Evolutionary conservation across 2,888 invertebrate species (phyloP).

Genomic region (Perizoma affinitatum): DNA sequence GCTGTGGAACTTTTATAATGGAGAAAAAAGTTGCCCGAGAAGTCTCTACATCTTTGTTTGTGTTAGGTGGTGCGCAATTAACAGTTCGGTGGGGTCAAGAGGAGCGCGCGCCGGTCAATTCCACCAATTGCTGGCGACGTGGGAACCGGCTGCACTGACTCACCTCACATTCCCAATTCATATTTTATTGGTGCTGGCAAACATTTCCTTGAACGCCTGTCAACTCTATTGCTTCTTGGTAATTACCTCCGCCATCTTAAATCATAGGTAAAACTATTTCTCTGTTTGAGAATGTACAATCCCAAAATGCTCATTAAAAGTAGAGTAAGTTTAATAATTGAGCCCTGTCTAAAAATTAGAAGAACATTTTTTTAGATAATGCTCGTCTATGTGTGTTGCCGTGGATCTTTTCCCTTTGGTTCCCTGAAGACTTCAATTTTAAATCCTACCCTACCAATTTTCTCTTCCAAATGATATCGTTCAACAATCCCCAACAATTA

Average conservation of each 20-base stretch:
- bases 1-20: too few species aligned
- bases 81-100: constrained; percentile 67
- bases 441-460: constrained; percentile 20
- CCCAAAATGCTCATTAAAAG: too few species aligned
- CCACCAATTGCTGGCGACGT: constrained; percentile 71
- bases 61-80: constrained; percentile 71
- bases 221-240: neutral
- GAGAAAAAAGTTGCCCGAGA: too few species aligned
- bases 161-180: constrained; percentile 45
- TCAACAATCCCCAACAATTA: constrained; percentile 37
- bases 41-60: constrained; percentile 44
- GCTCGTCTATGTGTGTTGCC: neutral
- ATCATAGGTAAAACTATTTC: too few species aligned
- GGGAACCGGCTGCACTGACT: constrained; percentile 65
- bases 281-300: too few species aligned
- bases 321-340: too few species aligned
- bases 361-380: neutral
- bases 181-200: constrained; percentile 20
- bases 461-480: constrained; percentile 31
- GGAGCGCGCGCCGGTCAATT: constrained; percentile 75
- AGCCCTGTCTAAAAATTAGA: too few species aligned
- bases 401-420: neutral
- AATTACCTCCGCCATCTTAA: too few species aligned
- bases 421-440: constrained; percentile 17
- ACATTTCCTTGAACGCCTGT: constrained; percentile 10